Base-by-base conservation (phyloP, 2,797 vertebrate species). In the Rhynchotus rufescens region DNA sequence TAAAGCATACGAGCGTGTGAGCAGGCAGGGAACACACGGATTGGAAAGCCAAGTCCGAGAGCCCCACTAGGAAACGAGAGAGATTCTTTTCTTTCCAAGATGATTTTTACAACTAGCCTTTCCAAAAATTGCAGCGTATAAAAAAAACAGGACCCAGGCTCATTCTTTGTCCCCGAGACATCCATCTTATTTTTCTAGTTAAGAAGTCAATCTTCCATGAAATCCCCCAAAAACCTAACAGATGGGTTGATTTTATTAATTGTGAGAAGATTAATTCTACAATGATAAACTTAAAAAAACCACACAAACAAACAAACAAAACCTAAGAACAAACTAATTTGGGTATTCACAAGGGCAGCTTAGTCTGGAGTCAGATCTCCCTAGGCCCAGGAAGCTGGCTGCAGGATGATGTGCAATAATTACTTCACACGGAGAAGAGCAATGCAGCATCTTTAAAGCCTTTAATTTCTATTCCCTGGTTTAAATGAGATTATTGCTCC, bases 401-500 rank as follows among this genome's bases (percentile, higher is more conserved):
- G 64, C 73, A 54, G 21, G 68, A 61, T 59, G 80, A 91, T 28
- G n/a, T 74, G 61, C 78, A 93, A 54, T 30, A 81, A 88, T 77
- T 71, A 66, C 56, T 88, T 62, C 72, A 9, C 15, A 30, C 3
- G 25, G 44, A 87, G 60, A 87, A 62, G 52, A 91, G 74, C 62
- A 73, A 30, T 8, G 44, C 23, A 71, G 56, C 71, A 23, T 66
- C 47, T 12, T 84, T 51, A 66, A 56, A 93, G 19, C 64, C 74
- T 80, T 92, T 91, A 40, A 89, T 76, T 95, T 81, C 89, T 71
- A 9, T 40, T 87, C 85, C 77, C 87, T 89, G 72, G 68, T 78
- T 94, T 78, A 88, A 92, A 57, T 19, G 52, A 81, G 91, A 79
- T 94, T 88, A 84, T 76, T 89, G 64, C 57, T 94, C 91, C 85